Percentiles rank a stretch among this genome's conserved stretches.
phyloP scores from a whole-genome alignment of 2,113 vertebrate species.

The Zosterops lateralis region DNA sequence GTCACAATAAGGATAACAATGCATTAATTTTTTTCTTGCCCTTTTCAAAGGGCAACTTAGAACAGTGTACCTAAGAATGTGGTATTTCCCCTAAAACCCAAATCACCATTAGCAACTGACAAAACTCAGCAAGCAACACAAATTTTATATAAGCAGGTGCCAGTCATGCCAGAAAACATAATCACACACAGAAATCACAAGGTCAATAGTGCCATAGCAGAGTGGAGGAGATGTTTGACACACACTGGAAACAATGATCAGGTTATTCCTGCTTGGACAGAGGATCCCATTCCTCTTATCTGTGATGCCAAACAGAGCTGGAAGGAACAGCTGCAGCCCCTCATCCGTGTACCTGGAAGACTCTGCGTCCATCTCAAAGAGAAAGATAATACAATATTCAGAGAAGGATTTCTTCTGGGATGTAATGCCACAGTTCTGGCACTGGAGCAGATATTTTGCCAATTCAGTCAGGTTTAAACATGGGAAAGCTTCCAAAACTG shows the following conservation, averaged over 20 bases:
- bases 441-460: neutral
- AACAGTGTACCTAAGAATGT: neutral
- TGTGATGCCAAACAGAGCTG: slow-evolving; percentile 28
- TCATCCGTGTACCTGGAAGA: neutral
- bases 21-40: neutral
- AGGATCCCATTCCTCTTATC: neutral
- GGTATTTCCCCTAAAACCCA: neutral
- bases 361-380: neutral
- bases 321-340: slow-evolving; percentile 29
- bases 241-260: accelerated
- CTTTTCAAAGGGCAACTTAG: neutral
- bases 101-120: neutral
- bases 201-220: neutral
- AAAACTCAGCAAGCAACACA: neutral
- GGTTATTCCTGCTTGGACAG: neutral
- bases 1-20: neutral
- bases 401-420: slow-evolving; percentile 34
- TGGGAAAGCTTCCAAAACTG: neutral
- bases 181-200: neutral
- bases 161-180: neutral
- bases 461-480: neutral
- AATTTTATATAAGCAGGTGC: neutral
- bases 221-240: neutral
- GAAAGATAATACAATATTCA: neutral
- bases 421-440: neutral